phyloP scores from a whole-genome alignment of 2,113 vertebrate genomes.

The Egretta garzetta region DNA sequence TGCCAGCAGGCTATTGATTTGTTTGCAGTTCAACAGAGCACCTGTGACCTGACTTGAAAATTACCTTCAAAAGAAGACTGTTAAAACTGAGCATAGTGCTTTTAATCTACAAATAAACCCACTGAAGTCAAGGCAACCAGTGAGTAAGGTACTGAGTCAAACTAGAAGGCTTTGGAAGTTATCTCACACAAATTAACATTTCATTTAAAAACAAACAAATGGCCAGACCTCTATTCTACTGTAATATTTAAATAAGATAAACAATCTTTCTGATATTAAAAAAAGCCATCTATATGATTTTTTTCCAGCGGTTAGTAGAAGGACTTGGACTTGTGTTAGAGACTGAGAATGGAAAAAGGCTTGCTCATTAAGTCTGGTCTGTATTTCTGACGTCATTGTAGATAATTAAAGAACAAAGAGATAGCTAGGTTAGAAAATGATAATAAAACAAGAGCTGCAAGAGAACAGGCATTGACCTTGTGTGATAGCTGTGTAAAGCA shows the following conservation, averaged over 20 bases:
- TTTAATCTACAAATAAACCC: neutral
- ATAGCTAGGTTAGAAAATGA: neutral
- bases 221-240: neutral
- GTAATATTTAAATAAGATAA: neutral
- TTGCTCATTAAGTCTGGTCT: neutral
- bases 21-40: neutral
- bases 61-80: neutral
- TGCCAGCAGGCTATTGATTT: neutral
- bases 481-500: neutral
- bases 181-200: neutral
- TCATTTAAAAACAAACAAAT: neutral
- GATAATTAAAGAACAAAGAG: neutral
- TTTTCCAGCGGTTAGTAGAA: neutral
- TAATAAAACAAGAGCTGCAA: neutral
- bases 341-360: neutral
- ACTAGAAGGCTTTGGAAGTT: neutral
- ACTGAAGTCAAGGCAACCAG: neutral
- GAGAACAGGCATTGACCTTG: neutral
- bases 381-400: neutral
- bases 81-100: neutral
- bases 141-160: neutral
- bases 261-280: neutral
- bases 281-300: neutral
- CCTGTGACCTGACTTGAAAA: neutral
- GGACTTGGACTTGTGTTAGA: neutral